These are phyloP conservation scores for Cataglyphis livida DNA, from an alignment of 2,888 invertebrate genomes.

Conservation along the genomic window DNA sequence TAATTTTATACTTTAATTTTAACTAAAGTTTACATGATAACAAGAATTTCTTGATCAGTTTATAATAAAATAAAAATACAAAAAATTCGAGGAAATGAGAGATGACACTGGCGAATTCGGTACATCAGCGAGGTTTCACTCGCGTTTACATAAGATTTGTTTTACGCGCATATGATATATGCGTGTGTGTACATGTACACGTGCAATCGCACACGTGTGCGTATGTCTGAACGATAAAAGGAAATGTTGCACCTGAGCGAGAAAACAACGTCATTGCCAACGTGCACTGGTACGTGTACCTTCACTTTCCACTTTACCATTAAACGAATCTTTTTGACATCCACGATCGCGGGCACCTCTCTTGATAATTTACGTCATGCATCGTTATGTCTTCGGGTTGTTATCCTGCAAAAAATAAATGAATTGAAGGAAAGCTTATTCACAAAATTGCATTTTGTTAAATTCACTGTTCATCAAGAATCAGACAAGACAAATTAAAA, in stretches of 20 bases:
- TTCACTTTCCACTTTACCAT: conserved; percentile 83
- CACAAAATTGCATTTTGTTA: not conserved
- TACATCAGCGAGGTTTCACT: conserved; percentile 65
- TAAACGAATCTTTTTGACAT: conserved; percentile 72
- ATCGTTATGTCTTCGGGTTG: not conserved
- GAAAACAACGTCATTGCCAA: conserved; percentile 79
- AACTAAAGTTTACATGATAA: not conserved
- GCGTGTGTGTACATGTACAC: conserved; percentile 2
- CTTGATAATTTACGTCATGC: conserved; percentile 17
- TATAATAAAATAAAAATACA: not conserved
- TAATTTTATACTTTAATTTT: too few relatives aligned
- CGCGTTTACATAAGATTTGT: conserved; percentile 71
- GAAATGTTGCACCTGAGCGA: conserved; percentile 74
- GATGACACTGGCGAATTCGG: conserved; percentile 58
- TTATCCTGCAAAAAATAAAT: not conserved
- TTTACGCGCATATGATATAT: conserved; percentile 54
- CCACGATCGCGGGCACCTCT: conserved; percentile 22
- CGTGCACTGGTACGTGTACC: conserved; percentile 71
- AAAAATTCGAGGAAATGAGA: conserved; percentile 29
- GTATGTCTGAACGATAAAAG: conserved; percentile 57
- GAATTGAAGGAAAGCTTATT: not conserved
- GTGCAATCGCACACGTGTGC: conserved; percentile 51
- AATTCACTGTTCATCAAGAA: not conserved
- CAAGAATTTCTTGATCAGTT: not conserved
- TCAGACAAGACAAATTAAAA: not conserved